Evolutionary conservation across 1,140 invertebrate species (phyloP).

Genomic region (Drosophila persimilis): DNA sequence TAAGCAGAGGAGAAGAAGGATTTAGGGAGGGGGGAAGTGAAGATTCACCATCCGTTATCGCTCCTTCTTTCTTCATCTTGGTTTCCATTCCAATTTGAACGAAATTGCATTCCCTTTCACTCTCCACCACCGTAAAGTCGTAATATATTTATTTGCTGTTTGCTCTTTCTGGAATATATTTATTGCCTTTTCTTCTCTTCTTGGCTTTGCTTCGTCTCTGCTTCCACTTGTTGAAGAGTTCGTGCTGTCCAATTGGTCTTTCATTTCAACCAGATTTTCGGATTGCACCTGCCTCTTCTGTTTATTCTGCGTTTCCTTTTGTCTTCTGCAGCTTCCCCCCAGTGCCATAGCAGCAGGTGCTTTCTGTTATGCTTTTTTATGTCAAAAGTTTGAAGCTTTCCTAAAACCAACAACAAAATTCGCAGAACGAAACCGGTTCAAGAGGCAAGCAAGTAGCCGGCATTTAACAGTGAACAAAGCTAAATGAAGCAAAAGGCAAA

Average conservation of each 20-base stretch:
- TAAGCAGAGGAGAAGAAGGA: not conserved
- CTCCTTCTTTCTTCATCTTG: not conserved
- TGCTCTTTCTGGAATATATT: not conserved
- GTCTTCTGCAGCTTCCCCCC: slow-evolving; percentile 19
- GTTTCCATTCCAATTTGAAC: not conserved
- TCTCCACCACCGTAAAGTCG: too few relatives aligned
- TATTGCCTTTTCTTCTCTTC: not conserved
- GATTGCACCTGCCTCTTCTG: slow-evolving; percentile 21
- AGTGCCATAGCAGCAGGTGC: slow-evolving; percentile 35
- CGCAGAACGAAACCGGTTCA: slow-evolving; percentile 39
- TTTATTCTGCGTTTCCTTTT: slow-evolving; percentile 7
- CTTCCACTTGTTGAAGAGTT: slow-evolving; percentile 7
- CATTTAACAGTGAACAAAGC: slow-evolving; percentile 31
- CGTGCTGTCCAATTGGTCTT: slow-evolving; percentile 14
- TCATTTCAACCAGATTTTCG: slow-evolving; percentile 4
- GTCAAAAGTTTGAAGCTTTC: slow-evolving; percentile 23
- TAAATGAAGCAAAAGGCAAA: slow-evolving; percentile 1
- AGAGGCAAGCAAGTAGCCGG: slow-evolving; percentile 13
- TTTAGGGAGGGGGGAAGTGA: not conserved
- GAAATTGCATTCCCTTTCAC: too few relatives aligned
- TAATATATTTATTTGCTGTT: not conserved
- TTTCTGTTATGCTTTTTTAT: slow-evolving; percentile 30
- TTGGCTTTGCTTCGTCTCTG: not conserved
- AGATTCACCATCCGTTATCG: too few relatives aligned
- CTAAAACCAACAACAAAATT: slow-evolving; percentile 9